Evolutionary conservation across 2,797 vertebrate species (phyloP), one percentile per base, ranked within the genome.

Genomic region (Gymnopithys bicolor): DNA sequence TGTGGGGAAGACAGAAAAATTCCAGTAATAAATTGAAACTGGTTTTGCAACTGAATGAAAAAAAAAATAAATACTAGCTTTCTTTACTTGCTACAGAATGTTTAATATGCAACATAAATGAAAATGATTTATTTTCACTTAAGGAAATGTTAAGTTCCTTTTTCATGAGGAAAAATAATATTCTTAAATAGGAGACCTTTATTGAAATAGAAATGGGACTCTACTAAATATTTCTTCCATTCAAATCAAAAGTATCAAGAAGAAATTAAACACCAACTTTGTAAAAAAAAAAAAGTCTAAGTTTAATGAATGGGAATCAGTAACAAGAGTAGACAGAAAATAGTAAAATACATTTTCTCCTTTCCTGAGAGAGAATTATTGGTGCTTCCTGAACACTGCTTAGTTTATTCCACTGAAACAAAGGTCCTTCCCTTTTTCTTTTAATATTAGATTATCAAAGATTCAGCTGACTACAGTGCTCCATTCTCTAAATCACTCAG

Each of bases 371-470:
- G 86, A 73, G 19, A 81, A 89, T 90, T 92, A 83, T 48, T 95
- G 74, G 70, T 89, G 69, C 37, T 94, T 95, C 77, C 87, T 94
- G 68, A 93, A 77, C 83, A 37, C 46, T 93, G 58, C 90, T 97
- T 79, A 77, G 89, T 96, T 94, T 96, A 95, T 96, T 96, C 84
- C 89, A 32, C 78, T 96, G 95, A 84, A 76, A 87, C 67, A 90
- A 87, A 89, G 88, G 92, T 97, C 91, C 74, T 96, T 97, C 67
- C 30, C 69, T 95, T 96, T 95, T 11, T 33, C 79, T 97, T 97
- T 97, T 97, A 96, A 96, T 96, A 97, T 95, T 95, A 97, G 94
- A 97, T 95, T 97, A 95, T 60, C 11, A 30, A 45, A 79, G 63
- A 97, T 96, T 95, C 80, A 96, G 55, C 95, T 97, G 95, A 97